A percentile compares a stretch with the other conserved stretches of the same genome.
Evolutionary conservation across 2,113 vertebrate genomes (phyloP).

Genomic region (Peucedramus taeniatus): DNA sequence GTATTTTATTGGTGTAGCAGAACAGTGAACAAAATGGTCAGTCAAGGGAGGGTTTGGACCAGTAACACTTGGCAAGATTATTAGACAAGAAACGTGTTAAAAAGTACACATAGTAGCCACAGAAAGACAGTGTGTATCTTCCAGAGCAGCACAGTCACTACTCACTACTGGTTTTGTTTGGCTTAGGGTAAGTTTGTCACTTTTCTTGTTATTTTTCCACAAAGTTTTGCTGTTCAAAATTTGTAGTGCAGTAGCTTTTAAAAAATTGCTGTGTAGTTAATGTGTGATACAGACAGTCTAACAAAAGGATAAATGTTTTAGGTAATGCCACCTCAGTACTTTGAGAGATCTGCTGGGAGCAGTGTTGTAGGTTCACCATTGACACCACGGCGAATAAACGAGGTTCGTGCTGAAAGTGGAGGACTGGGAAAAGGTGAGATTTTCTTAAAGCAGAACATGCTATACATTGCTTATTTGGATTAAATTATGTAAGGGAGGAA

Average conservation of each 20-base stretch:
- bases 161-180: neutral
- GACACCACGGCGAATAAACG: constrained; percentile 71
- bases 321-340: constrained; percentile 90
- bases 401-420: constrained; percentile 73
- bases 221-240: neutral
- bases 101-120: neutral
- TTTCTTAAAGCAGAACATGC: neutral
- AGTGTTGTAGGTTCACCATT: constrained; percentile 55
- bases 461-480: neutral
- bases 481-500: neutral
- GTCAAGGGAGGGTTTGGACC: neutral
- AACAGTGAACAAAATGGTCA: neutral
- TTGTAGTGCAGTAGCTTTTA: neutral
- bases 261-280: neutral
- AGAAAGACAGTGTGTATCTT: neutral
- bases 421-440: constrained; percentile 71
- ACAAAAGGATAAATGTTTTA: constrained; percentile 23
- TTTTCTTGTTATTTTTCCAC: neutral
- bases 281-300: neutral
- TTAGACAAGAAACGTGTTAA: neutral
- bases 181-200: neutral
- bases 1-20: neutral
- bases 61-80: neutral
- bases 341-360: constrained; percentile 75
- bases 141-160: neutral